These are phyloP conservation scores for Nowickia ferox DNA, from an alignment of 2,888 invertebrate species.

Conservation along the genomic window DNA sequence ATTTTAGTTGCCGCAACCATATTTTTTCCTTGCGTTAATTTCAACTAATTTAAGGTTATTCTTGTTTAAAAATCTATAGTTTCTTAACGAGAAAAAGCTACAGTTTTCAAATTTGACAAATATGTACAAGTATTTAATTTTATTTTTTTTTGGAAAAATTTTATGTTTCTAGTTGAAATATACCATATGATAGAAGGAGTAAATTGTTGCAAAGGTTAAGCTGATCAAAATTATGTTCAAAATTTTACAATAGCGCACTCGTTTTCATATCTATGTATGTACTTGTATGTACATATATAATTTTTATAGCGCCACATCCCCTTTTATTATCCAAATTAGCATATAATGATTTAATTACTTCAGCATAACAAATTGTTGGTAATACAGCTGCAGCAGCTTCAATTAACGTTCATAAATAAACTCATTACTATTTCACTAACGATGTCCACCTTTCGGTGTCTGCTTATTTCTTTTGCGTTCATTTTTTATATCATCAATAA, in stretches of 20 bases:
- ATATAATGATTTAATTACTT: slow-evolving; percentile 26
- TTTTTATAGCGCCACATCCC: background rate
- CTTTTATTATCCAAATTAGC: background rate
- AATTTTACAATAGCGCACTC: background rate
- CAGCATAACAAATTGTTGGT: background rate
- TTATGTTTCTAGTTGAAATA: too few species aligned
- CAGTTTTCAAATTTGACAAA: too few species aligned
- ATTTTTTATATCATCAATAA: slow-evolving; percentile 41
- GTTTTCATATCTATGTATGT: background rate
- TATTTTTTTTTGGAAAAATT: too few species aligned
- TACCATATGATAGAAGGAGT: too few species aligned
- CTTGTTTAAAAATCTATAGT: too few species aligned
- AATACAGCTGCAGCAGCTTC: slow-evolving; percentile 55
- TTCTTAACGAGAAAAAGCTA: too few species aligned
- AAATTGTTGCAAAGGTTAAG: too few species aligned
- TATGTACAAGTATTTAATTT: too few species aligned
- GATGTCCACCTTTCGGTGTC: slow-evolving; percentile 52
- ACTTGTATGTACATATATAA: background rate
- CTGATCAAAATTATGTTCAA: background rate
- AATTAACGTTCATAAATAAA: slow-evolving; percentile 59
- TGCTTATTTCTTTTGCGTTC: background rate
- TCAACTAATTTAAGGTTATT: too few species aligned
- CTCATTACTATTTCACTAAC: slow-evolving; percentile 57
- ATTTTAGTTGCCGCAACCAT: too few species aligned
- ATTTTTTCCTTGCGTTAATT: too few species aligned